Conservation (phyloP, 2,797 vertebrate species). For the Enteromius paludinosus region DNA sequence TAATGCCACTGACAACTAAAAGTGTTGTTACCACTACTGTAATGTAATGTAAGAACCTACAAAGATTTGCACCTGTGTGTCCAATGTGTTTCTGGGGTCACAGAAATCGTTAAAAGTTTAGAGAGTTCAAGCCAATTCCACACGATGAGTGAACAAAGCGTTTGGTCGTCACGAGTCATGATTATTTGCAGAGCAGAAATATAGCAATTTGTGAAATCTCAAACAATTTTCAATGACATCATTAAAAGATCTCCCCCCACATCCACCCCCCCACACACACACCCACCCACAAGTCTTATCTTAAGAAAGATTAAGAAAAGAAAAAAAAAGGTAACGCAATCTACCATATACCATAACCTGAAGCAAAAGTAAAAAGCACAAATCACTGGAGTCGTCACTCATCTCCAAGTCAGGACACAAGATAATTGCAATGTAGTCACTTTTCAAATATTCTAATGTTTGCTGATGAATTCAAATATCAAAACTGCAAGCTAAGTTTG, state of each 20-base stretch:
- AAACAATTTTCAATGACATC: neutral
- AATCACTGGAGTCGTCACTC: neutral
- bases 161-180: neutral
- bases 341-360: neutral
- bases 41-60: neutral
- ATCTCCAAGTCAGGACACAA: constrained; percentile 5
- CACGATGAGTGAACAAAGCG: neutral
- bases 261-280: neutral
- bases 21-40: neutral
- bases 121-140: neutral
- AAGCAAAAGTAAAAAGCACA: neutral
- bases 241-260: neutral
- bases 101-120: neutral
- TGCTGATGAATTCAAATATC: constrained; percentile 1
- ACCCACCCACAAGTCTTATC: neutral
- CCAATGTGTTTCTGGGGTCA: neutral
- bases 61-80: neutral
- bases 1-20: neutral
- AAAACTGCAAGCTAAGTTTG: neutral
- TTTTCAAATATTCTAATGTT: constrained; percentile 10
- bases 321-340: neutral
- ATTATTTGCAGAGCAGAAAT: neutral
- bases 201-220: neutral
- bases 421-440: neutral
- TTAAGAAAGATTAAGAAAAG: neutral